Base-by-base conservation (phyloP, 1,140 invertebrate genomes). In the Uloborus diversus region DNA sequence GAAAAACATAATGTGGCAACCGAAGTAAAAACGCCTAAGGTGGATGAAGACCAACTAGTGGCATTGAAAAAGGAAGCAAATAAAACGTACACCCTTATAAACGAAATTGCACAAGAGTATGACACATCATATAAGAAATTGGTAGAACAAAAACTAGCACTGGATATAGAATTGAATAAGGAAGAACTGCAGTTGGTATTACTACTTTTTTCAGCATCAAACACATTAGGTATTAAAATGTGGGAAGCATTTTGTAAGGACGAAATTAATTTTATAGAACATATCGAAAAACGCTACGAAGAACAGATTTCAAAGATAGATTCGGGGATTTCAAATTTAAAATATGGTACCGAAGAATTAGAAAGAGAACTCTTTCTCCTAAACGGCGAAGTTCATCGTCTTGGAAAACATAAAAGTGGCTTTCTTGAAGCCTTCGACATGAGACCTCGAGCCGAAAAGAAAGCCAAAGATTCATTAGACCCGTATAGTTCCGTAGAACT, bases 131-230 rank as follows among this genome's bases (percentile, higher is more conserved):
- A 78, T 30, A 35, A 65, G 30, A 35, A 37, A 28, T 3, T 78
- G 11, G 61, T 78, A 9, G 61, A 78, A 14, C 49, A 78, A 20
- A 78, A 78, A 66, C 23, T 78, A 23, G 7, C 56, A 65, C 23
- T 30, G 47, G 73, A 78, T 42, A n/a, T 78, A 1, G 28, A 20
- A 3, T 65, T 78, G 11, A 56, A 42, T 11, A 35, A 28, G 14
- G 73, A 78, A 23, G 73, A 78, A 33, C 23, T 65, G 13, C 61
- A 56, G 14, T 1, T 78, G 0, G 56, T 64, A 56, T 30, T 78
- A 14, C 17, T 78, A 0, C 9, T 53, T 17, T 57, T 65, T n/a
- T 37, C 35, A 1, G 25, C 23, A 9, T n/a, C 25, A 3, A 49
- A 49, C 20, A 7, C 7, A 5, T 23, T 20, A 32, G 14, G 20